Conservation (phyloP, 2,888 invertebrate species). For the Pristionchus exspectatus region DNA sequence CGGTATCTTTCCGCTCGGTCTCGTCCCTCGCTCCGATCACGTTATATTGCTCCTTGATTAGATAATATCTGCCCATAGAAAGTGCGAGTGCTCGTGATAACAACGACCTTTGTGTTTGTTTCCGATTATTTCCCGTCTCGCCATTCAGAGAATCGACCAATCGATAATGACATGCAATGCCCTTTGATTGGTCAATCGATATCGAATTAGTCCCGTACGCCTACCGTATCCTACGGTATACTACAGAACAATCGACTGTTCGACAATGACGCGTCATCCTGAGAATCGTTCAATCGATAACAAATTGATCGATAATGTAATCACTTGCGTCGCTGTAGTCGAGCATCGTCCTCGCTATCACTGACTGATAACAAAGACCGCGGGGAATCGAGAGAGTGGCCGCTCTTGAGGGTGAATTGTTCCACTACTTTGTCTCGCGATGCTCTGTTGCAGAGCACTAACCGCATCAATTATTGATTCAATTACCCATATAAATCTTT, state of each 20-base stretch:
- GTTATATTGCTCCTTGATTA: neutral
- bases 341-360: neutral
- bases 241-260: too few species aligned
- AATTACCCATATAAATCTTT: too few species aligned
- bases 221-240: too few species aligned
- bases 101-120: constrained; percentile 38
- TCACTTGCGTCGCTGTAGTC: neutral
- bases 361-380: neutral
- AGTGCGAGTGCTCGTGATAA: neutral
- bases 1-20: neutral
- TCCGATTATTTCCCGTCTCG: neutral
- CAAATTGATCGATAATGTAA: neutral
- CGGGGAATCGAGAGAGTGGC: neutral
- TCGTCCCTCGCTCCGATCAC: neutral
- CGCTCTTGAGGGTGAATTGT: neutral
- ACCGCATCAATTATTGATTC: neutral
- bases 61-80: neutral
- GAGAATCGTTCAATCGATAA: neutral
- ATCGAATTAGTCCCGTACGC: too few species aligned
- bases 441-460: neutral
- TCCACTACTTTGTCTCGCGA: neutral
- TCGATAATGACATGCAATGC: neutral
- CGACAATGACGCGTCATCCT: neutral
- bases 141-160: neutral
- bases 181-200: too few species aligned